A percentile compares a stretch with the other conserved stretches of the same genome.
Conservation (phyloP, 2,888 invertebrate species). For the Mongoloraphidia duomilia region DNA sequence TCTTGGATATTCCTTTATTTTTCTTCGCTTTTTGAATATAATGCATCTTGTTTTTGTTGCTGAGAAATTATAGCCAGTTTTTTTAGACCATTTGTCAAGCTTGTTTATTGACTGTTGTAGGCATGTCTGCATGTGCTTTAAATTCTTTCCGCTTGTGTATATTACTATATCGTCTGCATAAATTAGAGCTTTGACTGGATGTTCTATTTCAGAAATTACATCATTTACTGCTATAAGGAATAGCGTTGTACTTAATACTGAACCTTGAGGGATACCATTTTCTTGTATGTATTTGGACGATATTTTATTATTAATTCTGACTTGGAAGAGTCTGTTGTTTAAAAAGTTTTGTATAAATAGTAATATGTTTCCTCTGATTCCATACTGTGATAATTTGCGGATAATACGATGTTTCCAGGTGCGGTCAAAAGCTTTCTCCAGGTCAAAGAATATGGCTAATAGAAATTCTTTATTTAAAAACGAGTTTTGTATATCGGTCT, state of each 20-base stretch:
- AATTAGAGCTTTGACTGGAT: no score
- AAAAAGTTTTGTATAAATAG: no score
- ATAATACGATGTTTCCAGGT: slow-evolving; percentile 11
- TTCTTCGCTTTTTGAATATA: no score
- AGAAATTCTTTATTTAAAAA: slow-evolving; percentile 12
- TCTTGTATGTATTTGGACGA: not conserved
- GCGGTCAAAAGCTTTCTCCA: no score
- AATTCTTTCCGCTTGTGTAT: slow-evolving; percentile 4
- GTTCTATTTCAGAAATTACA: no score
- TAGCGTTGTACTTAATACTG: no score
- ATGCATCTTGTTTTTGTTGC: slow-evolving; percentile 8
- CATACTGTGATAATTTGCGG: slow-evolving; percentile 4
- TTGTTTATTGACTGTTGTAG: slow-evolving; percentile 8
- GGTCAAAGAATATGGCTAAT: slow-evolving; percentile 10
- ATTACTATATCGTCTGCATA: not conserved
- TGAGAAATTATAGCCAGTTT: slow-evolving; percentile 10
- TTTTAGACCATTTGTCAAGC: slow-evolving; percentile 1
- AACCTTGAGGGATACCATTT: no score
- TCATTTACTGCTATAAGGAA: no score
- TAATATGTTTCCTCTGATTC: no score
- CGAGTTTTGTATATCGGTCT: slow-evolving; percentile 10
- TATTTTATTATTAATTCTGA: not conserved
- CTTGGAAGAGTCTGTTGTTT: not conserved
- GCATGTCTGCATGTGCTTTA: not conserved
- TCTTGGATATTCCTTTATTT: no score